phyloP scores from a whole-genome alignment of 2,888 invertebrate genomes.

The Dryadula phaetusa region DNA sequence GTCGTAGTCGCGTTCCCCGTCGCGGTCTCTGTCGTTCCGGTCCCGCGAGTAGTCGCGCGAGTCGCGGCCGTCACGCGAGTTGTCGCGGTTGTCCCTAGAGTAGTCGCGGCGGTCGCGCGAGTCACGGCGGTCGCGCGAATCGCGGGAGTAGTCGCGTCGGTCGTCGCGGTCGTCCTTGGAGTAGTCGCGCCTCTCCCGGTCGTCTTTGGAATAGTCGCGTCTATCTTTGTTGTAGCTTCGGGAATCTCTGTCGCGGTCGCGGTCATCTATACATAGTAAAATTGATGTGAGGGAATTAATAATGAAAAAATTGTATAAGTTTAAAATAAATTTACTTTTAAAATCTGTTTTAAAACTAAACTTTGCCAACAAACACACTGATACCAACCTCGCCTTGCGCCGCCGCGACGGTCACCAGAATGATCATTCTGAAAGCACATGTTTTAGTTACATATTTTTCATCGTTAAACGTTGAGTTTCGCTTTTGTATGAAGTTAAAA shows the following conservation, averaged over 20 bases:
- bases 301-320: too few species aligned
- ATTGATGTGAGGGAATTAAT: background rate
- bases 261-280: constrained; percentile 57
- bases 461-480: background rate
- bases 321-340: too few species aligned
- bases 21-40: constrained; percentile 30
- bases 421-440: constrained; percentile 68
- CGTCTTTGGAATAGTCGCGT: constrained; percentile 53
- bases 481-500: background rate
- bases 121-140: constrained; percentile 49
- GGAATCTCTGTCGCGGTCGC: constrained; percentile 66
- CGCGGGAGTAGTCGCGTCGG: constrained; percentile 50
- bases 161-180: constrained; percentile 53
- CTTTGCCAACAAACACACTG: background rate
- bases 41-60: constrained; percentile 51
- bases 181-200: constrained; percentile 52
- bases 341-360: too few species aligned
- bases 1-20: constrained; percentile 26
- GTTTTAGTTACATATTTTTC: background rate
- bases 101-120: constrained; percentile 49
- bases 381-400: constrained; percentile 67
- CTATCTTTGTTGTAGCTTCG: constrained; percentile 70
- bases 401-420: constrained; percentile 74
- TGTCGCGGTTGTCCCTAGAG: constrained; percentile 54
- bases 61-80: constrained; percentile 50